phyloP scores from a whole-genome alignment of 1,140 invertebrate genomes.

The Pseudomyrmex dendroicus region DNA sequence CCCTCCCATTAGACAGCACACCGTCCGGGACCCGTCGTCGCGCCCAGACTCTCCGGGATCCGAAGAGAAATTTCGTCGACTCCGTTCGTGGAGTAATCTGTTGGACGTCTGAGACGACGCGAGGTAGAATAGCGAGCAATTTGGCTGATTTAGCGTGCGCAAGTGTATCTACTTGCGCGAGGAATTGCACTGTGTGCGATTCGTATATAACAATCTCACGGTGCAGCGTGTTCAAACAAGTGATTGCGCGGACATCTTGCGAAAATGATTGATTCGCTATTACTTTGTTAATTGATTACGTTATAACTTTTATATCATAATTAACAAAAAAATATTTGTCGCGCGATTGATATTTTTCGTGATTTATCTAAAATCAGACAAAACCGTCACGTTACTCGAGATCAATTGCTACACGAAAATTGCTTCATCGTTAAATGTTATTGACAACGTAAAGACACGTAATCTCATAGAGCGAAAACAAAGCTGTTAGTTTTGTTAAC shows the following conservation, averaged over 20 bases:
- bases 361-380: not conserved
- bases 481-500: not conserved
- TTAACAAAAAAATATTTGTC: too few relatives aligned
- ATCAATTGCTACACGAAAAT: not conserved
- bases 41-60: not conserved
- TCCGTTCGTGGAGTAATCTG: constrained; percentile 52
- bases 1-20: constrained; percentile 37
- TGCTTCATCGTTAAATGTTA: too few relatives aligned
- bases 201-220: not conserved
- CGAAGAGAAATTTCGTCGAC: constrained; percentile 50
- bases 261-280: constrained; percentile 23
- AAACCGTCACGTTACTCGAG: not conserved
- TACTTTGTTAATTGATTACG: not conserved
- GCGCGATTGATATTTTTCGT: too few relatives aligned
- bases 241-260: constrained; percentile 29
- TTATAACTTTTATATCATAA: not conserved
- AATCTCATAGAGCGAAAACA: not conserved
- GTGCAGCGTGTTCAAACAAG: not conserved
- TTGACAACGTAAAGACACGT: too few relatives aligned
- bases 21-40: not conserved
- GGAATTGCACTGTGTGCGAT: constrained; percentile 10
- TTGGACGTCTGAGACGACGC: constrained; percentile 45
- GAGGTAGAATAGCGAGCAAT: constrained; percentile 40
- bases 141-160: constrained; percentile 39
- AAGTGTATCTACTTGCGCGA: constrained; percentile 37